A percentile compares a stretch with the other conserved stretches of the same genome.
phyloP scores from a whole-genome alignment of 2,888 invertebrate genomes.

The Drosophila austrosaltans region DNA sequence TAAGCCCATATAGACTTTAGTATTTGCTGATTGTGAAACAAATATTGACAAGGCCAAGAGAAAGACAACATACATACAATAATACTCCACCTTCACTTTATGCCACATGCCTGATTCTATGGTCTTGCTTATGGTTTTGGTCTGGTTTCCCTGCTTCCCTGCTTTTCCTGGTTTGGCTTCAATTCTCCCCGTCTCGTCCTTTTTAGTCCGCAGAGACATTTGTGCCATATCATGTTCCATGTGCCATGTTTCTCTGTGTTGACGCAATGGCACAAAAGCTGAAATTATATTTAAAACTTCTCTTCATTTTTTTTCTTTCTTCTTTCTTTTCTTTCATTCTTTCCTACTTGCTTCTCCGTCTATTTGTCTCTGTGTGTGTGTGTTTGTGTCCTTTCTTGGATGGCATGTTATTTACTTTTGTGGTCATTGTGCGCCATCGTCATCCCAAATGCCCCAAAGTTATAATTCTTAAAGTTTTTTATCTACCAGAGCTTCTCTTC shows the following conservation, averaged over 20 bases:
- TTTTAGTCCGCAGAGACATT: slow-evolving; percentile 53
- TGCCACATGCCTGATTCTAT: not conserved
- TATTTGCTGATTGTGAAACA: slow-evolving; percentile 75
- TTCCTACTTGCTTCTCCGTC: slow-evolving; percentile 17
- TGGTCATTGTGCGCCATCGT: slow-evolving; percentile 68
- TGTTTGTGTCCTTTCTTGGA: slow-evolving; percentile 17
- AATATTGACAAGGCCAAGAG: slow-evolving; percentile 69
- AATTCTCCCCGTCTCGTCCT: not conserved
- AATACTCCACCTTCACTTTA: not conserved
- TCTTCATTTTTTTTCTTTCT: slow-evolving; percentile 17
- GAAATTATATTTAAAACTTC: slow-evolving; percentile 76
- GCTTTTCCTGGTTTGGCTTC: slow-evolving; percentile 1
- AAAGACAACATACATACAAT: slow-evolving; percentile 2
- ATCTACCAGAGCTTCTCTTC: slow-evolving; percentile 49
- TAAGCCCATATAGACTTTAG: slow-evolving; percentile 39
- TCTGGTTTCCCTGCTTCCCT: slow-evolving; percentile 3
- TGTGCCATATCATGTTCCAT: slow-evolving; percentile 72
- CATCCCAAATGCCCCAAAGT: slow-evolving; percentile 70
- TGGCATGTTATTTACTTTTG: slow-evolving; percentile 72
- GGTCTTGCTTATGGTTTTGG: slow-evolving; percentile 8
- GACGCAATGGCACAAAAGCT: slow-evolving; percentile 76
- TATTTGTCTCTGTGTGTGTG: not conserved
- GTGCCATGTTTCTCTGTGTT: slow-evolving; percentile 39
- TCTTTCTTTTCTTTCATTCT: slow-evolving; percentile 19
- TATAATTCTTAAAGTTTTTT: slow-evolving; percentile 78